A percentile compares a stretch with the other conserved stretches of the same genome.
These are phyloP conservation scores for Vireo altiloquus DNA, from an alignment of 2,113 vertebrate genomes.

Conservation along the genomic window DNA sequence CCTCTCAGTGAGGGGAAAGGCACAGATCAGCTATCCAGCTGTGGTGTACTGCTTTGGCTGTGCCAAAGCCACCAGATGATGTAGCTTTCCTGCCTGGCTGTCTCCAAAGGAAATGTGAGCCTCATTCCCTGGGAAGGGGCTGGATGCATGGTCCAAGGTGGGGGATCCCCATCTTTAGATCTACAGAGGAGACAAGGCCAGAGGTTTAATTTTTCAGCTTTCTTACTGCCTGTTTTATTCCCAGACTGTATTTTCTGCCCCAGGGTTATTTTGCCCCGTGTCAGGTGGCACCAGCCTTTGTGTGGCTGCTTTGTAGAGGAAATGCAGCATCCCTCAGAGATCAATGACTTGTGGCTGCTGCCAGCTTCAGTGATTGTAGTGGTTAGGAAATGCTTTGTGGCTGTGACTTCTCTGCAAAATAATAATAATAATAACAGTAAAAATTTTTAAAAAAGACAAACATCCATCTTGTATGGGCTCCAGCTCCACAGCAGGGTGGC, in stretches of 20 bases:
- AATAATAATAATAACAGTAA: neutral
- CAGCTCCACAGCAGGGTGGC: neutral
- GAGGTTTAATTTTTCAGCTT: neutral
- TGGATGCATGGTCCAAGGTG: neutral
- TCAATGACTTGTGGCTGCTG: neutral
- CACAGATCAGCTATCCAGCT: conserved; percentile 55
- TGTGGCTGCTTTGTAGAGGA: fast-evolving
- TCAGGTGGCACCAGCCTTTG: neutral
- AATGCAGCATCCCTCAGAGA: neutral
- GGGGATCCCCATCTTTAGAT: neutral
- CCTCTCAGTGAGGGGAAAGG: neutral
- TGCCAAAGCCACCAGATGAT: conserved; percentile 60
- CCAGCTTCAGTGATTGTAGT: neutral
- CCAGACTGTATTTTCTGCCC: neutral
- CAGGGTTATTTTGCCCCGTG: fast-evolving
- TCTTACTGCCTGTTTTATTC: neutral
- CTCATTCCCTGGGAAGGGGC: neutral
- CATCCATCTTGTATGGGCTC: neutral
- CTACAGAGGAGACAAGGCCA: neutral
- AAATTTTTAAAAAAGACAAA: neutral
- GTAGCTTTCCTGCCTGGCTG: neutral
- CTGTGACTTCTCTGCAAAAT: neutral
- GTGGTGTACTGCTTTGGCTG: neutral
- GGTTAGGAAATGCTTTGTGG: neutral
- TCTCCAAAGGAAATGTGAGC: neutral